These are phyloP conservation scores for Jaculus jaculus DNA, from an alignment of 2,113 vertebrate genomes.

Conservation along the genomic window DNA sequence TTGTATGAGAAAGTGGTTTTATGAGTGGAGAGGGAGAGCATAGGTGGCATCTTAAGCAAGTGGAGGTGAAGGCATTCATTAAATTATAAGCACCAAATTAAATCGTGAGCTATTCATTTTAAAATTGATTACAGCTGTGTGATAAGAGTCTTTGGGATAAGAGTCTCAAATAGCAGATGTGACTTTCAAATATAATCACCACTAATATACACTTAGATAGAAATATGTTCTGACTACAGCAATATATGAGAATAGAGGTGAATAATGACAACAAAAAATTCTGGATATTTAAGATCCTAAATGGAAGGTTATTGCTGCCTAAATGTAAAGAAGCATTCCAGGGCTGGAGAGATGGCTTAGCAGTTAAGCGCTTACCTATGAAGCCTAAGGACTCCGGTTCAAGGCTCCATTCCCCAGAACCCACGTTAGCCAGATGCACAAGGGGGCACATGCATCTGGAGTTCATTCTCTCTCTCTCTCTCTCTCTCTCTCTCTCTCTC, in stretches of 20 bases:
- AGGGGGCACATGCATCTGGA: no score
- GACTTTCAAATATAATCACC: neutral
- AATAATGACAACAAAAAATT: neutral
- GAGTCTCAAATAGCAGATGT: conserved; percentile 31
- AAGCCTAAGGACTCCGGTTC: no score
- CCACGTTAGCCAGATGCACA: no score
- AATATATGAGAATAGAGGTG: conserved; percentile 36
- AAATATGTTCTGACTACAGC: conserved; percentile 8
- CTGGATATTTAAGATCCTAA: neutral
- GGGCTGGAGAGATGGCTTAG: no score
- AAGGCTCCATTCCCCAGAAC: no score
- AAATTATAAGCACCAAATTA: conserved; percentile 9
- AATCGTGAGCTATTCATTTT: conserved; percentile 50
- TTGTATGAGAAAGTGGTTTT: neutral
- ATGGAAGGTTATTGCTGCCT: neutral
- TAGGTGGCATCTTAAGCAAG: neutral
- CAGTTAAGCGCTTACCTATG: no score
- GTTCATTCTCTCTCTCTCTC: no score
- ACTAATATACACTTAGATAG: conserved; percentile 37
- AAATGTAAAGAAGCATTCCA: conserved; percentile 38
- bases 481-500: no score
- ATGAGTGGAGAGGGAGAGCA: neutral
- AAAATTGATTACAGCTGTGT: conserved; percentile 40
- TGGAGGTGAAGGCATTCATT: conserved; percentile 42
- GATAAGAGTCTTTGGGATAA: conserved; percentile 43